These are phyloP conservation scores for Mustela lutreola DNA, from an alignment of 2,113 vertebrate genomes.

Conservation along the genomic window DNA sequence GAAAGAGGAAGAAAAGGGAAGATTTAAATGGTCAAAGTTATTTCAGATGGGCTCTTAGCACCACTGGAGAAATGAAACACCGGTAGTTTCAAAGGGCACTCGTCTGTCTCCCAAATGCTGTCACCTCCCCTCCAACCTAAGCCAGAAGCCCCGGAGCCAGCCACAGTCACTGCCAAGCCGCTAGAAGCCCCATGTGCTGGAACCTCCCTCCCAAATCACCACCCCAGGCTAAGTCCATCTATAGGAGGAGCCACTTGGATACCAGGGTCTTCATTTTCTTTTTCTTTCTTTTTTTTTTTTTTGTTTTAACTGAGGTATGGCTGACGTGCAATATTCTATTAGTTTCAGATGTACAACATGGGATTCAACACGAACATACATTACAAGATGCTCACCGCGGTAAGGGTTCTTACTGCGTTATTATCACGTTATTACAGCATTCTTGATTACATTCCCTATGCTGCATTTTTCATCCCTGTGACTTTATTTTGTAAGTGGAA, in stretches of 20 bases:
- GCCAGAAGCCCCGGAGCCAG: accelerated
- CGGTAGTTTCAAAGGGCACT: background rate
- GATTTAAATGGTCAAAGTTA: background rate
- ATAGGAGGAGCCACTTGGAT: background rate
- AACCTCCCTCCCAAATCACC: background rate
- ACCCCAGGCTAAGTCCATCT: background rate
- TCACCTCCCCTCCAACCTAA: background rate
- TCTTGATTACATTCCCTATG: background rate
- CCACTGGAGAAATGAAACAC: background rate
- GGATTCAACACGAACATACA: background rate
- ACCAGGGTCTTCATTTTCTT: background rate
- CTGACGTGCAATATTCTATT: background rate
- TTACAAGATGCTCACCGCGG: background rate
- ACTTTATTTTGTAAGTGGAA: background rate
- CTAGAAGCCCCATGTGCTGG: background rate
- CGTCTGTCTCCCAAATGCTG: background rate
- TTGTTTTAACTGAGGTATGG: background rate
- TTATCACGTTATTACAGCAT: background rate
- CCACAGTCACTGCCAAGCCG: background rate
- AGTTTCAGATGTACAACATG: background rate
- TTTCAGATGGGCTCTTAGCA: background rate
- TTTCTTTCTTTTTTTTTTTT: background rate
- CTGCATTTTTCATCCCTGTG: background rate
- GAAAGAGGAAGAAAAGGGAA: slow-evolving; percentile 55
- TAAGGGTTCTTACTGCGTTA: background rate